phyloP scores from a whole-genome alignment of 64 coral and sea anemone genomes.

The Pocillopora verrucosa region DNA sequence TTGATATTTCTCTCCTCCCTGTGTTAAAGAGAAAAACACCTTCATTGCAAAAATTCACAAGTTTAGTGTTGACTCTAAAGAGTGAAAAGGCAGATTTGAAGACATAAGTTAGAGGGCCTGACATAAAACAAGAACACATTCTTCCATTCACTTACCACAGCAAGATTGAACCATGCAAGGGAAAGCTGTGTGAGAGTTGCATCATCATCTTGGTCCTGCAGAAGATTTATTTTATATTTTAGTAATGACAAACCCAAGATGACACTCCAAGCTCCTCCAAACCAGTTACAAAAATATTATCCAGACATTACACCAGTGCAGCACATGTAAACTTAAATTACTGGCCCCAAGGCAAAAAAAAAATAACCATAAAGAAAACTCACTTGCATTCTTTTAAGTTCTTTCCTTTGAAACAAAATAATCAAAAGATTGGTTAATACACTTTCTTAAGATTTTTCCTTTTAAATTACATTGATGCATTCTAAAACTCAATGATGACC shows the following conservation, averaged over 20 bases:
- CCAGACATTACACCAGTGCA: too few relatives aligned
- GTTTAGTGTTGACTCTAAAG: too few relatives aligned
- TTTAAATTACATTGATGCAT: background rate
- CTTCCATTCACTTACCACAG: slow-evolving; percentile 62
- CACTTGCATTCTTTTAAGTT: slow-evolving; percentile 95
- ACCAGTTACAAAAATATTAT: too few relatives aligned
- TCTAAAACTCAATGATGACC: background rate
- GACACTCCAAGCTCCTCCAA: too few relatives aligned
- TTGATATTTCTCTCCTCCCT: slow-evolving; percentile 97
- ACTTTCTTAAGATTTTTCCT: too few relatives aligned
- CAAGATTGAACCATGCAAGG: slow-evolving; percentile 94
- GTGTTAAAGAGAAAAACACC: background rate
- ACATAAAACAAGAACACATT: too few relatives aligned
- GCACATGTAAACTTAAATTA: too few relatives aligned
- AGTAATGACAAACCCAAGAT: too few relatives aligned
- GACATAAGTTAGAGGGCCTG: too few relatives aligned
- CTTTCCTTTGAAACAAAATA: slow-evolving; percentile 72
- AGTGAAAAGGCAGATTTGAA: too few relatives aligned
- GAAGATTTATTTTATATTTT: background rate
- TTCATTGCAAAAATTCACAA: background rate
- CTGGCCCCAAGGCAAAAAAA: background rate
- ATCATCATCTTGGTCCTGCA: slow-evolving; percentile 94
- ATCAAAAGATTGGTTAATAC: background rate
- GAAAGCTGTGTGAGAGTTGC: slow-evolving; percentile 87
- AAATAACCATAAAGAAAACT: background rate